Evolutionary conservation across 2,797 vertebrate species (phyloP).

Genomic region (Austrolebias charrua): DNA sequence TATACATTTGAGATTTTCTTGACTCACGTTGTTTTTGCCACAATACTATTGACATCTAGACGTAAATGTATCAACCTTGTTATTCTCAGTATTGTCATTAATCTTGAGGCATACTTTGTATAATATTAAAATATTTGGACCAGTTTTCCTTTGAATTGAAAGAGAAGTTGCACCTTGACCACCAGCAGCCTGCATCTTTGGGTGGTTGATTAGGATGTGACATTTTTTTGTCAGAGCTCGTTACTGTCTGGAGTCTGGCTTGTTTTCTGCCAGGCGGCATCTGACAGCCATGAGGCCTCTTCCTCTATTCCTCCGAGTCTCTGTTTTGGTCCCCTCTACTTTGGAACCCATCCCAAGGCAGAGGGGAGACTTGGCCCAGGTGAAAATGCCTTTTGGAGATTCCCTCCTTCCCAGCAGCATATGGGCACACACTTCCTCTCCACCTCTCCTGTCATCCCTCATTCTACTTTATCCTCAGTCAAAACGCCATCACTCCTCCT

Average conservation of each 20-base stretch:
- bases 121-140: conserved; percentile 2
- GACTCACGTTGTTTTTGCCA: too few relatives aligned
- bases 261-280: conserved; percentile 45
- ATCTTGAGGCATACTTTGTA: too few relatives aligned
- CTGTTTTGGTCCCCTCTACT: conserved; percentile 43
- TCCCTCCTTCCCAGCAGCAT: conserved; percentile 69
- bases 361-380: conserved; percentile 50
- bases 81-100: not conserved
- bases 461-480: conserved; percentile 68
- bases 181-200: conserved; percentile 24
- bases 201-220: conserved; percentile 56
- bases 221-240: conserved; percentile 34
- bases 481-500: conserved; percentile 62
- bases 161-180: conserved; percentile 21
- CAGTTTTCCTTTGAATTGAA: conserved; percentile 15
- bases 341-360: conserved; percentile 60
- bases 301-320: conserved; percentile 24
- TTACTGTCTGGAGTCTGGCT: conserved; percentile 46
- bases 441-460: conserved; percentile 66
- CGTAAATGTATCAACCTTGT: too few relatives aligned
- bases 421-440: conserved; percentile 64
- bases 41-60: too few relatives aligned
- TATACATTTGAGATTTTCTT: too few relatives aligned
- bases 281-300: conserved; percentile 29
- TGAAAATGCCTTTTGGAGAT: conserved; percentile 70